phyloP scores from a whole-genome alignment of 2,113 vertebrate species.

The Periophthalmodon schlosseri region DNA sequence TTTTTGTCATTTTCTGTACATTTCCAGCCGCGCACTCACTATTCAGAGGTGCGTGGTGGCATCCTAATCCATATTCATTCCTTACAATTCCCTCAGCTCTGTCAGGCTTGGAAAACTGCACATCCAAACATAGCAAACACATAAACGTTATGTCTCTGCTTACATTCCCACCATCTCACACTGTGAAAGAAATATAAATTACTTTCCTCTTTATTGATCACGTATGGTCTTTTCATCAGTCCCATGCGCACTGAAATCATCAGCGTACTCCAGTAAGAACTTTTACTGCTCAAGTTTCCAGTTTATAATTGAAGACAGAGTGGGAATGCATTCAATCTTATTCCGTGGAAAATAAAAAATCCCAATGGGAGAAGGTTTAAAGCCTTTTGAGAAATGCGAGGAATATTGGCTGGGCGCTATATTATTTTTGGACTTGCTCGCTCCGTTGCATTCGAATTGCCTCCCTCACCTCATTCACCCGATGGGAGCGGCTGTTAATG shows the following conservation, averaged over 20 bases:
- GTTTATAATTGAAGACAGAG: conserved; percentile 43
- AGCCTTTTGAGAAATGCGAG: conserved; percentile 31
- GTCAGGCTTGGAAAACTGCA: not conserved
- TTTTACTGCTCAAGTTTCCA: conserved; percentile 15
- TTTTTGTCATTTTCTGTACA: not conserved
- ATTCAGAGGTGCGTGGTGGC: not conserved
- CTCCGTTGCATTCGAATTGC: conserved; percentile 67
- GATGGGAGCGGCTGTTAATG: conserved; percentile 60
- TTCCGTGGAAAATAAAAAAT: conserved; percentile 36
- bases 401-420: conserved; percentile 38
- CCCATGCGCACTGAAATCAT: not conserved
- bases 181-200: not conserved
- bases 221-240: not conserved
- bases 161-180: not conserved
- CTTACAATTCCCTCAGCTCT: not conserved
- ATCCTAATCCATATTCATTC: not conserved
- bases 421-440: conserved; percentile 60
- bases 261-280: not conserved
- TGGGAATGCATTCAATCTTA: conserved; percentile 28
- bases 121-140: not conserved
- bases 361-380: conserved; percentile 33
- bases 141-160: not conserved
- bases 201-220: not conserved
- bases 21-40: not conserved
- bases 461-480: conserved; percentile 60